These are phyloP conservation scores for Altica lythri DNA, from an alignment of 2,888 invertebrate species.

Conservation along the genomic window DNA sequence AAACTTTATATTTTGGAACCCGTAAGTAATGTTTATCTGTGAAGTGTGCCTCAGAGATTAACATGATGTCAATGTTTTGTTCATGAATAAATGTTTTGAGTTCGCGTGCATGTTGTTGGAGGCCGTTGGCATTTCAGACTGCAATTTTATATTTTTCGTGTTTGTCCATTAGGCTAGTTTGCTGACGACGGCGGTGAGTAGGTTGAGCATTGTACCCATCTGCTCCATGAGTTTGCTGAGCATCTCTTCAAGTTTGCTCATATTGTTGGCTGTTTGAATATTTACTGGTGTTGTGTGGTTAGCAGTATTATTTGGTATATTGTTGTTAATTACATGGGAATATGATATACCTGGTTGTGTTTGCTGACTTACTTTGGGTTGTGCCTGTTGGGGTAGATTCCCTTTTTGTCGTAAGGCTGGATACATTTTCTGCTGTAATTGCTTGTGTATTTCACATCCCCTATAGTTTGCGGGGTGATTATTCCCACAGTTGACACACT, in stretches of 20 bases:
- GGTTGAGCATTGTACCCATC: slow-evolving; percentile 30
- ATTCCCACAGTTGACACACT: slow-evolving; percentile 34
- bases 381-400: not conserved
- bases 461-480: slow-evolving; percentile 40
- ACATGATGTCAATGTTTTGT: slow-evolving; percentile 31
- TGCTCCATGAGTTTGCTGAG: slow-evolving; percentile 31
- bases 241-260: slow-evolving; percentile 28
- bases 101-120: slow-evolving; percentile 29
- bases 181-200: slow-evolving; percentile 30
- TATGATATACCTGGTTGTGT: not conserved
- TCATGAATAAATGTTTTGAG: slow-evolving; percentile 22
- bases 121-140: slow-evolving; percentile 35
- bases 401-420: not conserved
- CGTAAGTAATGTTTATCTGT: slow-evolving; percentile 30
- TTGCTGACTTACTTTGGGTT: slow-evolving; percentile 7
- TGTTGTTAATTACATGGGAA: slow-evolving; percentile 15
- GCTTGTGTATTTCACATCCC: slow-evolving; percentile 28
- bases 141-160: slow-evolving; percentile 27
- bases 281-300: slow-evolving; percentile 23
- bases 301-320: slow-evolving; percentile 5
- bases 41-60: slow-evolving; percentile 32
- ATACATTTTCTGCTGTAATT: not conserved
- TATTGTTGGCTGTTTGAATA: slow-evolving; percentile 26
- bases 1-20: slow-evolving; percentile 33
- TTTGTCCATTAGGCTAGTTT: slow-evolving; percentile 25